Conservation (phyloP, 2,888 invertebrate species). For the Helleia helle region DNA sequence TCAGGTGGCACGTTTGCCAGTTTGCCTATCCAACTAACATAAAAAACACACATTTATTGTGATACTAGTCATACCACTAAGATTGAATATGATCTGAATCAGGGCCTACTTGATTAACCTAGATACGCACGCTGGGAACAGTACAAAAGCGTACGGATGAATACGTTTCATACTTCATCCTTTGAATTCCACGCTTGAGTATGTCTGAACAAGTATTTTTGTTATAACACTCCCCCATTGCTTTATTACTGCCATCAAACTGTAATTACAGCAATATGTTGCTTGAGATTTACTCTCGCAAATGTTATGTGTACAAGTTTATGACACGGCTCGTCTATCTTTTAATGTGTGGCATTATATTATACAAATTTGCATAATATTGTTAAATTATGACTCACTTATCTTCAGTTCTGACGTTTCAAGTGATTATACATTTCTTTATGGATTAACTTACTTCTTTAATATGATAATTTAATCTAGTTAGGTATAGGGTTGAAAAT, state of each 20-base stretch:
- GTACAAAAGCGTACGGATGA: conserved; percentile 5
- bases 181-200: conserved; percentile 12
- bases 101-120: conserved; percentile 3
- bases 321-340: not conserved
- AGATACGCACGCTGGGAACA: not conserved
- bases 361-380: not conserved
- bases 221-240: conserved; percentile 5
- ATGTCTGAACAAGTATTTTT: conserved; percentile 6
- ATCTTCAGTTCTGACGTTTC: no score
- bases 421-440: no score
- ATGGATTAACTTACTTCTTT: no score
- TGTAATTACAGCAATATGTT: conserved; percentile 5
- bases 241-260: conserved; percentile 4
- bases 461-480: no score
- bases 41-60: no score
- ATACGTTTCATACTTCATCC: conserved; percentile 15
- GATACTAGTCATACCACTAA: no score
- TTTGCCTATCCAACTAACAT: no score
- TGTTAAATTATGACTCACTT: no score
- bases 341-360: conserved; percentile 1
- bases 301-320: not conserved
- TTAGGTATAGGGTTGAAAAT: no score
- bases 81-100: not conserved
- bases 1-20: no score
- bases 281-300: not conserved